A percentile compares a stretch with the other conserved stretches of the same genome.
Conservation (phyloP, 2,888 invertebrate species). For the Abscondita cerata region DNA sequence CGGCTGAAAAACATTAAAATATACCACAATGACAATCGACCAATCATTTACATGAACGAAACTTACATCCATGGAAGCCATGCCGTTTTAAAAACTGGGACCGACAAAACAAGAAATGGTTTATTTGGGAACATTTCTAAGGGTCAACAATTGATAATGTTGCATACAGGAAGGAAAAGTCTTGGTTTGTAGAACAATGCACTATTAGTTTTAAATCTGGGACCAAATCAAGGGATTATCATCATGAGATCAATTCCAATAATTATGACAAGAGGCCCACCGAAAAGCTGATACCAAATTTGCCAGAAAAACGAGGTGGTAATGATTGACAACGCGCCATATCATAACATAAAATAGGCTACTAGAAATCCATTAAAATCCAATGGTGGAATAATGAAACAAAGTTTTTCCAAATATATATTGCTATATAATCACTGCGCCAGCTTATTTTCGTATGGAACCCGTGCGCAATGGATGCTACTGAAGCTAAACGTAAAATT, state of each 20-base stretch:
- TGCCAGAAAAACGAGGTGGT: not conserved
- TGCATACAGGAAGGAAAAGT: conserved; percentile 9
- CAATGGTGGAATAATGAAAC: no score
- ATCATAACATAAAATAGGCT: no score
- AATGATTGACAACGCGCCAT: conserved; percentile 3
- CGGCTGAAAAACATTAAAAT: not conserved
- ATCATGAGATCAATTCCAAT: conserved; percentile 4
- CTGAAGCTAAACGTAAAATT: no score
- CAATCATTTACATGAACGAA: conserved; percentile 13
- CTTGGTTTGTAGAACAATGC: not conserved
- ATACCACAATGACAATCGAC: not conserved
- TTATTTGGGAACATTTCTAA: not conserved
- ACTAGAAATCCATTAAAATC: no score
- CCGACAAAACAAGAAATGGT: not conserved
- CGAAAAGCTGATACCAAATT: conserved; percentile 7
- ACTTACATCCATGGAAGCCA: conserved; percentile 11
- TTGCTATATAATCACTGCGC: no score
- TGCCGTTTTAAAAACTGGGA: conserved; percentile 1
- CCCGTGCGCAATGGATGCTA: no score
- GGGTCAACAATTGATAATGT: conserved; percentile 5
- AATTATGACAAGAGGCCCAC: not conserved
- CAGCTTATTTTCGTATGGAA: no score
- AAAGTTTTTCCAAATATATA: no score
- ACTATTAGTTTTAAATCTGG: conserved; percentile 9
- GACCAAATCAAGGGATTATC: conserved; percentile 7